Conservation (phyloP, 1,140 invertebrate genomes). For the Monomorium pharaonis region DNA sequence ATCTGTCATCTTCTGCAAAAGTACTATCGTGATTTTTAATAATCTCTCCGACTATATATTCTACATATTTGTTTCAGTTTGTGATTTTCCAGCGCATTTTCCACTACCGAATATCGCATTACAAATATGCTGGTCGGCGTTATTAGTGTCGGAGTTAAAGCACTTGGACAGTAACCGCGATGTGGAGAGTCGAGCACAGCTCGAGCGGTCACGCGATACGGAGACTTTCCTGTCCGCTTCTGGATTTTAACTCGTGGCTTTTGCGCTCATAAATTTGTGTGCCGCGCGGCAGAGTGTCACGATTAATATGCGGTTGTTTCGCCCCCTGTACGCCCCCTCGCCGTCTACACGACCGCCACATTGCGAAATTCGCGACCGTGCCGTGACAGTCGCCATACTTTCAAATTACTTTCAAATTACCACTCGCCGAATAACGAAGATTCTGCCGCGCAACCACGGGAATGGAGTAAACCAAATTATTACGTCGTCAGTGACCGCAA, state of each 20-base stretch:
- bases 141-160: constrained; percentile 56
- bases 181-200: constrained; percentile 51
- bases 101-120: constrained; percentile 3
- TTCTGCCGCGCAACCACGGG: constrained; percentile 17
- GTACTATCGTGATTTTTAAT: constrained; percentile 1
- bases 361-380: constrained; percentile 46
- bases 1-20: background rate
- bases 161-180: constrained; percentile 56
- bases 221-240: constrained; percentile 52
- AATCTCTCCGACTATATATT: background rate
- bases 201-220: constrained; percentile 66
- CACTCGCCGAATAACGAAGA: constrained; percentile 27
- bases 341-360: background rate
- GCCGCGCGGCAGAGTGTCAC: constrained; percentile 51
- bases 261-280: constrained; percentile 66
- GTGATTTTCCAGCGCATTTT: background rate
- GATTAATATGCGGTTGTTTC: constrained; percentile 69
- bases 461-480: constrained; percentile 53
- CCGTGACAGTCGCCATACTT: constrained; percentile 57
- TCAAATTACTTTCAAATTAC: constrained; percentile 66
- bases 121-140: constrained; percentile 35
- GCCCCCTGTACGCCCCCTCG: background rate
- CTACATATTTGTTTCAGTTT: background rate
- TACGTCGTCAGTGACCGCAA: constrained; percentile 29
- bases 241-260: constrained; percentile 58